Evolutionary conservation across 2,888 invertebrate species (phyloP).

Genomic region (Ichneumon xanthorius): DNA sequence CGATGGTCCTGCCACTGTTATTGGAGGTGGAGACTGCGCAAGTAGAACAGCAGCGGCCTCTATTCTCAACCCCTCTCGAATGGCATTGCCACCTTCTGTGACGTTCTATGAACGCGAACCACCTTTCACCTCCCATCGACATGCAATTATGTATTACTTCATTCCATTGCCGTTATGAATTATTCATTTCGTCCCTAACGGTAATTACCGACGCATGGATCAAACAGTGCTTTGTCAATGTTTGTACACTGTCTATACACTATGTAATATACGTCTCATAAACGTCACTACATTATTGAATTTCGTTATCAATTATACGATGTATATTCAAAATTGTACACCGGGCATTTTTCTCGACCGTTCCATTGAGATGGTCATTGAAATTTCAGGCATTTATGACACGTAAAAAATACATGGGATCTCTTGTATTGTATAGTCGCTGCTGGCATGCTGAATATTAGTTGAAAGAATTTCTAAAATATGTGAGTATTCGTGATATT

Average conservation of each 20-base stretch:
- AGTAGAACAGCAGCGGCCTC: background rate
- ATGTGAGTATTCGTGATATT: background rate
- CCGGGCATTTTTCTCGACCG: no score
- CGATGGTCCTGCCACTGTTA: conserved; percentile 20
- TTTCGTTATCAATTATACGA: conserved; percentile 57
- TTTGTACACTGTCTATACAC: conserved; percentile 3
- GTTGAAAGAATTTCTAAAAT: no score
- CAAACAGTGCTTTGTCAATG: conserved; percentile 62
- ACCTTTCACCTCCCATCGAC: conserved; percentile 39
- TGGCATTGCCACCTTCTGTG: background rate
- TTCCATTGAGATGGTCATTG: no score
- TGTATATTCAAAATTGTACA: conserved; percentile 6
- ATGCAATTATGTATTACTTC: conserved; percentile 65
- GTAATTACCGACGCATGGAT: conserved; percentile 65
- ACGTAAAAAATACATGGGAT: no score
- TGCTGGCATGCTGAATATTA: no score
- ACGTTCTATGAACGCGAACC: background rate
- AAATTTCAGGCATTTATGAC: no score
- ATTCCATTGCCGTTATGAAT: conserved; percentile 62
- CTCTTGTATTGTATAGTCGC: no score
- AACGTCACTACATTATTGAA: conserved; percentile 42
- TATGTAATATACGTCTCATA: conserved; percentile 35
- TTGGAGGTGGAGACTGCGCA: conserved; percentile 15
- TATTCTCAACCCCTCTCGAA: conserved; percentile 27
- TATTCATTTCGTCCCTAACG: conserved; percentile 54